These are phyloP conservation scores for Bombus haemorrhoidalis DNA, from an alignment of 1,140 invertebrate species.

Conservation along the genomic window DNA sequence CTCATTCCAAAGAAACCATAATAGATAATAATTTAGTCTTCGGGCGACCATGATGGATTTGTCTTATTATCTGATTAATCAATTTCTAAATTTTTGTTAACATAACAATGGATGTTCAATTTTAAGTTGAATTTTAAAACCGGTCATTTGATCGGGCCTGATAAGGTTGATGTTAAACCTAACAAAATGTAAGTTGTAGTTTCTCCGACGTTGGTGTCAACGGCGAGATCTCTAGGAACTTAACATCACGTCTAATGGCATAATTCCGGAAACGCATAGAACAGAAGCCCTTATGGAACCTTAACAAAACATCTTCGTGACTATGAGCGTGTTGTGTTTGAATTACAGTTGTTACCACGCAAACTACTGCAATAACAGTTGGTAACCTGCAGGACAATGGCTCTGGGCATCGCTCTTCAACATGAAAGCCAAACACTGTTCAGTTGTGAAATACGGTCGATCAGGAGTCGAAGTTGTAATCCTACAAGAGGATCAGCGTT, in stretches of 20 bases:
- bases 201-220: background rate
- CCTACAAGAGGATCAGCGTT: background rate
- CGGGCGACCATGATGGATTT: too few species aligned
- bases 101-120: too few species aligned
- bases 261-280: background rate
- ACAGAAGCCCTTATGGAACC: background rate
- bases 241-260: background rate
- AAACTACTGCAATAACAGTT: conserved; percentile 8
- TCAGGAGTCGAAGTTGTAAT: background rate
- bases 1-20: background rate
- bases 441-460: background rate
- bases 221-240: background rate
- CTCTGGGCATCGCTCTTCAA: background rate
- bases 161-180: too few species aligned
- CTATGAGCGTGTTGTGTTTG: background rate
- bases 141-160: too few species aligned
- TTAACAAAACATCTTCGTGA: background rate
- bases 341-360: background rate
- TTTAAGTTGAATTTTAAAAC: too few species aligned
- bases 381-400: background rate
- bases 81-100: too few species aligned
- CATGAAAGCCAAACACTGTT: background rate
- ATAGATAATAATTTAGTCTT: background rate
- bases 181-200: background rate
- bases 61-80: too few species aligned